phyloP scores from a whole-genome alignment of 2,113 vertebrate genomes.

The Colossoma macropomum region DNA sequence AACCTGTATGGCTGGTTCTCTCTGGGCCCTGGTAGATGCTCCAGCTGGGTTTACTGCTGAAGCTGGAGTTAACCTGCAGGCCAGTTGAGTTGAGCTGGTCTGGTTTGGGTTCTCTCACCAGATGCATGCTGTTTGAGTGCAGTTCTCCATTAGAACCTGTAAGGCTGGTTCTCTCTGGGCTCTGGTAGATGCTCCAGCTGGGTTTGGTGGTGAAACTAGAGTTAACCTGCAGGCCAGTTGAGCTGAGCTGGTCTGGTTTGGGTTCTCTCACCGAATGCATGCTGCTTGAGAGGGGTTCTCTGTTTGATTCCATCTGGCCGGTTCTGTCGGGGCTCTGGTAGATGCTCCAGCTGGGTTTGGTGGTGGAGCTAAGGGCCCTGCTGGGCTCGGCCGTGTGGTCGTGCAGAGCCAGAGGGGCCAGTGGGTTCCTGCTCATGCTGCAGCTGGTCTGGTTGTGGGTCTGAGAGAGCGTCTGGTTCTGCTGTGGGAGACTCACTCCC shows the following conservation, averaged over 20 bases:
- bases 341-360: conserved; percentile 50
- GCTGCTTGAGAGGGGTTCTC: too few species aligned
- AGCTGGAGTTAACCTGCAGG: background rate
- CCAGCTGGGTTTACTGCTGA: conserved; percentile 29
- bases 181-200: too few species aligned
- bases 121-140: background rate
- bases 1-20: conserved; percentile 15
- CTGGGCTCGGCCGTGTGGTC: conserved; percentile 58
- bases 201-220: too few species aligned
- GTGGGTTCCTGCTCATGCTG: conserved; percentile 62
- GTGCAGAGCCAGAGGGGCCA: conserved; percentile 47
- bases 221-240: background rate
- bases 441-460: conserved; percentile 59
- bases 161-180: too few species aligned
- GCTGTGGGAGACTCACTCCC: conserved; percentile 50
- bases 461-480: conserved; percentile 46
- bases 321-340: conserved; percentile 58
- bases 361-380: conserved; percentile 13
- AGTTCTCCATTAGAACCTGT: background rate
- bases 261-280: background rate
- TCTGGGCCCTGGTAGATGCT: conserved; percentile 59
- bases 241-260: background rate
- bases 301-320: background rate
- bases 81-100: background rate
- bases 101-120: background rate